Evolutionary conservation across 2,113 vertebrate species (phyloP).

Genomic region (Chlamydotis undulata): DNA sequence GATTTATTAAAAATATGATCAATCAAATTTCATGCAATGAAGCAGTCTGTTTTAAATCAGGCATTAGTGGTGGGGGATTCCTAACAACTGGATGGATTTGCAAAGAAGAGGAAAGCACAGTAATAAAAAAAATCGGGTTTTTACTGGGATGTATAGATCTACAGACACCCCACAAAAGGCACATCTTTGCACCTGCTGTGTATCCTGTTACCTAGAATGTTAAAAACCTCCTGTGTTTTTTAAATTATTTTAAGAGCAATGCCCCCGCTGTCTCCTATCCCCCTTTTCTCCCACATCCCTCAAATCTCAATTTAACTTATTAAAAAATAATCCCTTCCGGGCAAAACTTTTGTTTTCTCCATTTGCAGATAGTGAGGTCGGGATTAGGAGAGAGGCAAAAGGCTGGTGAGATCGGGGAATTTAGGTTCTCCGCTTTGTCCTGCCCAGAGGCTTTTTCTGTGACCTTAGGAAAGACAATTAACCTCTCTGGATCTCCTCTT

Average conservation of each 20-base stretch:
- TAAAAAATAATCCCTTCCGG: slow-evolving; percentile 8
- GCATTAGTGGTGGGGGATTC: neutral
- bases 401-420: slow-evolving; percentile 13
- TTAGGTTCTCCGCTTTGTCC: slow-evolving; percentile 30
- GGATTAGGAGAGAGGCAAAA: neutral
- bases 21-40: neutral
- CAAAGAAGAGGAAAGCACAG: neutral
- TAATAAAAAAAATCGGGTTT: neutral
- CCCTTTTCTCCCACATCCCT: neutral
- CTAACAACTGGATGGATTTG: neutral
- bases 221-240: neutral
- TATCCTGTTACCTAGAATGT: neutral
- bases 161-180: neutral
- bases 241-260: neutral
- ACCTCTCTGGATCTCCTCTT: slow-evolving; percentile 29
- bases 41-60: neutral
- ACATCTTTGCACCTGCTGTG: neutral
- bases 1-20: neutral
- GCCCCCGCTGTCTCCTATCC: neutral
- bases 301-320: neutral
- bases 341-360: slow-evolving; percentile 34
- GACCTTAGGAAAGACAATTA: slow-evolving; percentile 62
- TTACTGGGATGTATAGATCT: neutral
- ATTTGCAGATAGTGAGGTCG: neutral
- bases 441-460: slow-evolving; percentile 43